Evolutionary conservation across 2,797 vertebrate species (phyloP), one percentile per base, ranked within the genome.

Genomic region (Myotis planiceps): DNA sequence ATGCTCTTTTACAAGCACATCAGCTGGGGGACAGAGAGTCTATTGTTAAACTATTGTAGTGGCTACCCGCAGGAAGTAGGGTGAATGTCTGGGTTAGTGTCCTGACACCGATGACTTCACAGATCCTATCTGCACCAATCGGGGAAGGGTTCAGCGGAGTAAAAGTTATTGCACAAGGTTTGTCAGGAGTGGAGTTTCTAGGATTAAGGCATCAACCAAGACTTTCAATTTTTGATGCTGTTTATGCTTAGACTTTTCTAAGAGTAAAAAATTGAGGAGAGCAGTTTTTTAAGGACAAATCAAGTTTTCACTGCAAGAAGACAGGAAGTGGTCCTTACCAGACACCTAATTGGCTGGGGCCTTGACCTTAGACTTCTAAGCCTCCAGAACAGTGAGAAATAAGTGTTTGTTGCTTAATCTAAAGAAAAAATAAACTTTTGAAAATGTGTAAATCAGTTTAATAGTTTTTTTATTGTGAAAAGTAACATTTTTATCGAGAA

Each of bases 61-160:
- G 63, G 69, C 96, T 76, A 16, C 75, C 96, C 5, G 13, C 89
- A 90, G 95, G 97, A 97, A 97, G 92, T 49, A 34, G 92, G 86
- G 89, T 60, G 81, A 90, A 65, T 63, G 91, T 91, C 96, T 96
- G 91, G 94, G 85, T 93, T 75, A 74, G 63, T 60, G 87, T 78
- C 90, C 84, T 95, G 94, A 90, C 89, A 74, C 80, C 32, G 18
- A 65, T 93, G 92, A 58, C 95, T 86, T 92, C 94, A 90, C 32
- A 92, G 45, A 69, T 82, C 69, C 66, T 80, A 74, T 78, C 95
- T 65, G 55, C 16, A n/a, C 80, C 75, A 42, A 21, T 83, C 39
- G 65, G 71, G 34, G 32, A 69, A 47, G 45, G 45, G 18, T 51
- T 84, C 75, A 68, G 14, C 45, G 42, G 9, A 42, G 47, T 49